Conservation (phyloP, 2,113 vertebrate species). For the Irena cyanogastra region DNA sequence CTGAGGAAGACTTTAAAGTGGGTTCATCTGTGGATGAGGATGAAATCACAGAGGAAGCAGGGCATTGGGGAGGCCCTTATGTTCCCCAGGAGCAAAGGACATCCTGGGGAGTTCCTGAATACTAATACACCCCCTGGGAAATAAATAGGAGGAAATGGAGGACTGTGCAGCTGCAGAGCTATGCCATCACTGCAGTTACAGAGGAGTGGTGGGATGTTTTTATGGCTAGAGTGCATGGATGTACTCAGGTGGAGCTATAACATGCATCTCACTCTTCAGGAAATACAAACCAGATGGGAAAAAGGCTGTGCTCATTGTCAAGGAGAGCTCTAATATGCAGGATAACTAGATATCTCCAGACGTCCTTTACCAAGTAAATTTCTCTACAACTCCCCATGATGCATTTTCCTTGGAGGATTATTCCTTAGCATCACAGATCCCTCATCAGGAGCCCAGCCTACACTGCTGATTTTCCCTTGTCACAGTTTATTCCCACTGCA, state of each 20-base stretch:
- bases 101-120: background rate
- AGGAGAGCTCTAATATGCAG: background rate
- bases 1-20: background rate
- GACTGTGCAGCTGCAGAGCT: background rate
- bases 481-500: background rate
- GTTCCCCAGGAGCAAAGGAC: background rate
- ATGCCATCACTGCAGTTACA: rapidly evolving
- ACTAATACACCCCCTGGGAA: background rate
- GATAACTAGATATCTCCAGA: background rate
- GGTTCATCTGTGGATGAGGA: background rate
- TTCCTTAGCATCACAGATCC: background rate
- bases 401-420: background rate
- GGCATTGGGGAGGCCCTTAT: rapidly evolving
- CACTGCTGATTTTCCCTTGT: background rate
- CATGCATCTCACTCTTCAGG: background rate
- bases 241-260: background rate
- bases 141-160: background rate
- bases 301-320: background rate
- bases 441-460: background rate
- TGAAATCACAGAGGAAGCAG: background rate
- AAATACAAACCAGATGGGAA: background rate
- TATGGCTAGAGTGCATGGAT: background rate
- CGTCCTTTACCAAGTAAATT: background rate
- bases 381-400: background rate
- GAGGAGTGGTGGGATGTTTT: background rate